These are phyloP conservation scores for Lepidocolaptes lacrymiger DNA, from an alignment of 2,797 vertebrate species.

Conservation along the genomic window DNA sequence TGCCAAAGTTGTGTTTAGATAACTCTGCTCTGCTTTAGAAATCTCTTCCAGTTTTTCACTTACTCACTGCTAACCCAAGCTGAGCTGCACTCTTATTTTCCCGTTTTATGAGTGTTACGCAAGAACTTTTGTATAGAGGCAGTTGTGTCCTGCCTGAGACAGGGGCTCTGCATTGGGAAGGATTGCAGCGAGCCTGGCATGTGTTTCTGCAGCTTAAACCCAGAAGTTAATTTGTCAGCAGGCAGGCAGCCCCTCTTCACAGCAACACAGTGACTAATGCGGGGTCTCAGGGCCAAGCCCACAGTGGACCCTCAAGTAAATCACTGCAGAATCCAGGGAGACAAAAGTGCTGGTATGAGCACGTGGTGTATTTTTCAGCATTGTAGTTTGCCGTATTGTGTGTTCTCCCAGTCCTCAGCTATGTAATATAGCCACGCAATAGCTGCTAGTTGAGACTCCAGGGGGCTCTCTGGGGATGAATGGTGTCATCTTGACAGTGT, in stretches of 20 bases:
- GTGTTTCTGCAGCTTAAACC: not conserved
- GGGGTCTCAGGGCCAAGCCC: not conserved
- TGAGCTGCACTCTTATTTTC: not conserved
- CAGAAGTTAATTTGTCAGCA: not conserved
- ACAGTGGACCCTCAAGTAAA: not conserved
- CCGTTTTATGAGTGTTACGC: not conserved
- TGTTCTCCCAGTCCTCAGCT: not conserved
- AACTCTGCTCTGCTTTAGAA: not conserved
- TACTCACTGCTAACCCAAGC: not conserved
- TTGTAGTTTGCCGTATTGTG: not conserved
- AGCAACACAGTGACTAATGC: not conserved
- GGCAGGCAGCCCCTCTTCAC: not conserved
- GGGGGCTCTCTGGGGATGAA: not conserved
- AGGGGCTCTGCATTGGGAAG: not conserved
- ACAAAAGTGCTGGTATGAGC: not conserved
- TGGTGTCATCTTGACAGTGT: not conserved
- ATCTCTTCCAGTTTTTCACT: slow-evolving; percentile 5
- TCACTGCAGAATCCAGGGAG: not conserved
- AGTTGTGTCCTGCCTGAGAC: not conserved
- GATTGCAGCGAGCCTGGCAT: not conserved
- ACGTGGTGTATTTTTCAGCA: rapidly evolving
- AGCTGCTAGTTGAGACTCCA: not conserved
- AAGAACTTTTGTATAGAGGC: not conserved
- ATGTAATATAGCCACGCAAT: not conserved
- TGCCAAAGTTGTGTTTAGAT: slow-evolving; percentile 37